Conservation (phyloP, 2,797 vertebrate species). For the Philypnodon macrostomus region DNA sequence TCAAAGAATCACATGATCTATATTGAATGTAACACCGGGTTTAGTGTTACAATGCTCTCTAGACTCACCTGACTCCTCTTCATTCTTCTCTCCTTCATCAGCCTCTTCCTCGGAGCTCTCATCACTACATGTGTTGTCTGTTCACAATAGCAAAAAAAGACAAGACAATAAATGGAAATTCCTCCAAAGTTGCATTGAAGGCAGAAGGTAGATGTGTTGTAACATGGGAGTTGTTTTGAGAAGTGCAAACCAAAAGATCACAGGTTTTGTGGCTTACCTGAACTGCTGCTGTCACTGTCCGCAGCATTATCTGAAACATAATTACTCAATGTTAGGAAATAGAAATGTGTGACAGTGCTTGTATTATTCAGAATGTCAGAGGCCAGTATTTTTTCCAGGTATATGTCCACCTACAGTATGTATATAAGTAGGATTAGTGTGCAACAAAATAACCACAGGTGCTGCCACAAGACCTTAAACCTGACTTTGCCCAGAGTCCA, state of each 20-base stretch:
- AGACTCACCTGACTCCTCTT: constrained; percentile 55
- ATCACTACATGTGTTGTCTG: constrained; percentile 59
- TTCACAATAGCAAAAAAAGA: neutral
- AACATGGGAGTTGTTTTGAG: neutral
- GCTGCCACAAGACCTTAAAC: neutral
- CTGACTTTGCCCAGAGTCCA: too few relatives aligned
- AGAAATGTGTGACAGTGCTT: constrained; percentile 1
- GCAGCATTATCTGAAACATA: constrained; percentile 55
- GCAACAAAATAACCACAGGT: constrained; percentile 9
- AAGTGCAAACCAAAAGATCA: neutral
- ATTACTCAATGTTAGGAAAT: constrained; percentile 2
- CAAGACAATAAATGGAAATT: neutral
- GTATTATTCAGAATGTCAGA: neutral
- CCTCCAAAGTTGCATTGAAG: too few relatives aligned
- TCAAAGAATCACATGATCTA: too few relatives aligned
- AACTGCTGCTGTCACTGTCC: constrained; percentile 60
- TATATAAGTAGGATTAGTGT: neutral
- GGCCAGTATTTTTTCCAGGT: too few relatives aligned
- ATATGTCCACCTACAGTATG: too few relatives aligned
- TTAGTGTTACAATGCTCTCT: neutral
- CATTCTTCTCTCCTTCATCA: constrained; percentile 51
- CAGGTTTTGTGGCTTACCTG: constrained; percentile 50
- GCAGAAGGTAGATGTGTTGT: too few relatives aligned
- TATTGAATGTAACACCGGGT: too few relatives aligned
- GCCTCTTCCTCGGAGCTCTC: constrained; percentile 71